Base-by-base conservation (phyloP, 2,888 invertebrate species). In the Acleris cristana region DNA sequence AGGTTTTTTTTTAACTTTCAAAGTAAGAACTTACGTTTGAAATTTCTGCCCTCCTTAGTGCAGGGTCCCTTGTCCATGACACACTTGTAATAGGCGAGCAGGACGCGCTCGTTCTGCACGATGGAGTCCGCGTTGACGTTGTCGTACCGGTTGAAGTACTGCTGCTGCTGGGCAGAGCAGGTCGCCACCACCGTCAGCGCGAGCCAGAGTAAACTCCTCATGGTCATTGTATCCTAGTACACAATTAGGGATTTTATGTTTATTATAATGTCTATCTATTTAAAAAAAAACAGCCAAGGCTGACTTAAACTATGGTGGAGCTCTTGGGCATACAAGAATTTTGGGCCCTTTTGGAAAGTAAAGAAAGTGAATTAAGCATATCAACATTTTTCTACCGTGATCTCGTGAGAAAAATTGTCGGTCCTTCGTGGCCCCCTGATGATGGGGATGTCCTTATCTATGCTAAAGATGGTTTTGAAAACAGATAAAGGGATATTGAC, bases 1-100 rank as follows among this genome's bases (percentile, higher is more conserved):
- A 19, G 10, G 7, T 0, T 19, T 3, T 2, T 10, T 23, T 21
- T 6, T 26, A 52, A 6, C 16, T 52, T 51, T 19, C 1, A 16
- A 34, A 7, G 18, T 30, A 30, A 6, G 6, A 26, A 83, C 92
- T 86, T 73, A 92, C 92, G 86, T 82, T 92, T 92, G 58, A 92
- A 92, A 65, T 88, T 90, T 75, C 87, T 90, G 23, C 92, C 92
- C 53, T 92, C 92, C 64, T 90, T 91, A 7, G 90, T 92, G 69
- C 92, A 92, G 1, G 92, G 92, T 44, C 92, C 92, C 53, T 89
- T 92, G 64, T 92, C 92, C 92, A 92, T 92, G 56, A 92, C 90
- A 65, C 92, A 92, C 69, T 90, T 92, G 81, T 91, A 92, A 71
- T 92, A 92, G 0, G 90, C 91, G 1, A 92, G 82, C 0, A 92